Percentiles rank a stretch among this genome's conserved stretches.
Evolutionary conservation across 2,113 vertebrate species (phyloP).

Genomic region (Oncorhynchus gorbuscha): DNA sequence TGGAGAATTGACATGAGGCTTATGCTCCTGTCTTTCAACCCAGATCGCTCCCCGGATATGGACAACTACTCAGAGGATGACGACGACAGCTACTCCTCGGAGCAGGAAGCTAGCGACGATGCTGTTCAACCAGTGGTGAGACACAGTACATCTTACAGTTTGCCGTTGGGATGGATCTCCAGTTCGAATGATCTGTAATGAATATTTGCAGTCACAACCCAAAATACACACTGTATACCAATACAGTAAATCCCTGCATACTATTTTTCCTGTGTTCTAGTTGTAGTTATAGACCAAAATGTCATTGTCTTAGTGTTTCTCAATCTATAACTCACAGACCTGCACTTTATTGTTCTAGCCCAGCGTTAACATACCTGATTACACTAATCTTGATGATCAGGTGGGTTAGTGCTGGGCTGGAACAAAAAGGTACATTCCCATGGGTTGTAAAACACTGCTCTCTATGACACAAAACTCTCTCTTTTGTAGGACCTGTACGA

Average conservation of each 20-base stretch:
- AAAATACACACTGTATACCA: background rate
- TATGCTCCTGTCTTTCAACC: conserved; percentile 6
- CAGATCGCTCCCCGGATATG: conserved; percentile 64
- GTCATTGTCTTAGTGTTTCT: too few relatives aligned
- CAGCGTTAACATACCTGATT: background rate
- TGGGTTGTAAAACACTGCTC: background rate
- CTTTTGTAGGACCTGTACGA: conserved; percentile 63
- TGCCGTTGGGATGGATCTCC: background rate
- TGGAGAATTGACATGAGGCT: background rate
- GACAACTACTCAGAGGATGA: conserved; percentile 67
- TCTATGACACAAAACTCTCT: background rate
- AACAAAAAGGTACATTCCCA: too few relatives aligned
- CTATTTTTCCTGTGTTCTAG: too few relatives aligned
- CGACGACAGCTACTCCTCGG: conserved; percentile 66
- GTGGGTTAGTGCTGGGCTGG: too few relatives aligned
- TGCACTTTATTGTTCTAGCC: background rate
- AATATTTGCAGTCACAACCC: background rate
- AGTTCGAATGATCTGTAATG: background rate
- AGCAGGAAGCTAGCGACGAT: conserved; percentile 65
- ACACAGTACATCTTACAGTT: background rate
- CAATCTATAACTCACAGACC: too few relatives aligned
- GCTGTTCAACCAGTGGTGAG: conserved; percentile 55
- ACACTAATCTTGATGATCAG: too few relatives aligned
- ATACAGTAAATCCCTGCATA: background rate
- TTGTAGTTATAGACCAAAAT: too few relatives aligned